phyloP scores from a whole-genome alignment of 1,140 invertebrate species.

The Drosophila malerkotliana region DNA sequence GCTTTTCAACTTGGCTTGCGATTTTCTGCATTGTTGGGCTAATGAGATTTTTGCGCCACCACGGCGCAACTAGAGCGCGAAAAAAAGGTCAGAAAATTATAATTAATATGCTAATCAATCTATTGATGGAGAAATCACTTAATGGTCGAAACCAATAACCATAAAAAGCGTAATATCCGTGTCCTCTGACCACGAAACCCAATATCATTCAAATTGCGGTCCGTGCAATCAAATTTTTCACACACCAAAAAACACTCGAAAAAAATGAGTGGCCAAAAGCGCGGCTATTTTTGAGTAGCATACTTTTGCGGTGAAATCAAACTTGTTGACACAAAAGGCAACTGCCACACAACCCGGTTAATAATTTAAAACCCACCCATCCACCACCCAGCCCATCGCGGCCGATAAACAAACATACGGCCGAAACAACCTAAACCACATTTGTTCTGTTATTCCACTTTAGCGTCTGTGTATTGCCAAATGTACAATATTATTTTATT shows the following conservation, averaged over 20 bases:
- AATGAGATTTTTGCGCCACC: constrained; percentile 54
- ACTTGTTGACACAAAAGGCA: constrained; percentile 39
- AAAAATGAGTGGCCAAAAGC: constrained; percentile 26
- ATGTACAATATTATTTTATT: constrained; percentile 57
- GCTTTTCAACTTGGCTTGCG: constrained; percentile 47
- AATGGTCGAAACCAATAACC: constrained; percentile 34
- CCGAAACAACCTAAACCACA: constrained; percentile 60
- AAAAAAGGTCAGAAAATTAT: constrained; percentile 7
- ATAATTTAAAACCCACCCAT: not conserved
- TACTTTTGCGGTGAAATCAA: constrained; percentile 38
- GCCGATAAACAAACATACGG: constrained; percentile 31
- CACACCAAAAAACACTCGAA: constrained; percentile 15
- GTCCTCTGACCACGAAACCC: constrained; percentile 52
- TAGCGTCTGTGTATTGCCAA: constrained; percentile 61
- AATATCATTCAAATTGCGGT: constrained; percentile 78
- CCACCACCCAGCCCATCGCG: not conserved
- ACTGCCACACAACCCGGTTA: not conserved
- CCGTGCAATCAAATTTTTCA: constrained; percentile 54
- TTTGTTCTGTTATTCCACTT: constrained; percentile 18
- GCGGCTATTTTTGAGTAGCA: constrained; percentile 32
- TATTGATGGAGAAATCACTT: constrained; percentile 36
- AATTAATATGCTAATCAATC: constrained; percentile 45
- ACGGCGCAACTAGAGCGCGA: constrained; percentile 3
- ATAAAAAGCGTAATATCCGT: constrained; percentile 27
- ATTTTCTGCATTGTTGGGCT: constrained; percentile 63